Evolutionary conservation across 35 echinoderm and acorn worm species (phyloP), one percentile per base, ranked within the genome.

Genomic region (Holothuria glaberrima): DNA sequence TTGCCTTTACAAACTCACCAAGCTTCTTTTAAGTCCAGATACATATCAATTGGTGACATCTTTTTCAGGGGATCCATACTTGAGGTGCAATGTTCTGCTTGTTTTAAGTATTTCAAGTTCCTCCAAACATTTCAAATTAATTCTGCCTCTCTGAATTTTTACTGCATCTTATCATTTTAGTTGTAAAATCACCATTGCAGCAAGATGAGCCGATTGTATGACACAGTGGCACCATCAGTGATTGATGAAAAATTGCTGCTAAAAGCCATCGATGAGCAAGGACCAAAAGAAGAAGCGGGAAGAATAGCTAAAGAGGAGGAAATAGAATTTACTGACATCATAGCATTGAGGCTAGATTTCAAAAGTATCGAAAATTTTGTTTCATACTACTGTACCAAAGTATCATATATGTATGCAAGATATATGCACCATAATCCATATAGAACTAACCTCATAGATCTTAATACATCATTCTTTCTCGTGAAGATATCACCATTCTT

Each of bases 321-420:
- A 57, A 95, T 92, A 64, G 97, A 99, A 52, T 99, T 99, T 79
- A 83, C 90, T 20, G 97, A 99, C 90, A 93, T 99, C 21, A 87
- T 63, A 76, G 90, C 94, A 69, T 91, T 99, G 21, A 87, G 97
- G 88, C 68, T 99, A 30, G 97, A 99, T 73, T 99, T 99, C 69
- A 99, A 99, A 93, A 99, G 97, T 99, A 73, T 93, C 50, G 12
- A n/a, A n/a, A n/a, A n/a, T n/a, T n/a, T n/a, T n/a, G n/a, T n/a
- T n/a, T n/a, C n/a, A n/a, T n/a, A n/a, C n/a, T n/a, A n/a, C n/a
- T n/a, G n/a, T n/a, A n/a, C n/a, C n/a, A n/a, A n/a, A n/a, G n/a
- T n/a, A n/a, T n/a, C n/a, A n/a, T n/a, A n/a, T n/a, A n/a, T n/a
- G n/a, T n/a, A n/a, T n/a, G n/a, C n/a, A n/a, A n/a, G n/a, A n/a